Evolutionary conservation across 2,888 invertebrate species (phyloP), one percentile per base, ranked within the genome.

Genomic region (Cephus spinipes): DNA sequence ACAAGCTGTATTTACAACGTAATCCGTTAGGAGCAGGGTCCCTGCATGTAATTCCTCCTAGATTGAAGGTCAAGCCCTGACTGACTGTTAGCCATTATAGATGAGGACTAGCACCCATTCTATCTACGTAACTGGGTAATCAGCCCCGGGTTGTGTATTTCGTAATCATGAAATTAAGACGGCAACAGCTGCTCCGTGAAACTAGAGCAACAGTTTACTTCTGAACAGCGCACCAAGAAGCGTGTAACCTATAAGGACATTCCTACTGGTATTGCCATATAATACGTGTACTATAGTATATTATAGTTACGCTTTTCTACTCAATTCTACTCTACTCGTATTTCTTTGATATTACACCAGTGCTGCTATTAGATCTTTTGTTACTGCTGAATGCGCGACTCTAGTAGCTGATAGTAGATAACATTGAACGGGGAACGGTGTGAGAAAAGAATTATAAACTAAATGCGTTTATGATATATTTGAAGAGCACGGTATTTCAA

Each of bases 11-110:
- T 71, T 71, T 71, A 71, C 11, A 71, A 71, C 30, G 11, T 71
- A 71, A 71, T 30, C 12, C 31, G 71, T 71, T 32, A 33, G 6
- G 74, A 74, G 74, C 12, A 35, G 74, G 74, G 30, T 33, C 74
- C 74, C 35, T 33, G 32, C 12, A 12, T 23, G 4, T 74, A 74
- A 74, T 74, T 74, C 23, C 35, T 31, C n/a, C 74, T 74, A 30
- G 35, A 74, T 74, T 74, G 74, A 74, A 74, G 74, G 74, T 74
- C 74, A 23, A n/a, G 12, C 74, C 71, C 31, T 31, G 33, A 33
- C 71, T 71, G 71, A 55, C 55, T 55, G 15, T 55, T 55, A 23
- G 23, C 23, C 23, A 55, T 55, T 55, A 55, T 23, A 23, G 55
- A 55, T 55, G 23, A 55, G 55, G 6, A 55, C 23, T 23, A 55